phyloP scores from a whole-genome alignment of 2,888 invertebrate genomes.

The Priocnemis perturbator region DNA sequence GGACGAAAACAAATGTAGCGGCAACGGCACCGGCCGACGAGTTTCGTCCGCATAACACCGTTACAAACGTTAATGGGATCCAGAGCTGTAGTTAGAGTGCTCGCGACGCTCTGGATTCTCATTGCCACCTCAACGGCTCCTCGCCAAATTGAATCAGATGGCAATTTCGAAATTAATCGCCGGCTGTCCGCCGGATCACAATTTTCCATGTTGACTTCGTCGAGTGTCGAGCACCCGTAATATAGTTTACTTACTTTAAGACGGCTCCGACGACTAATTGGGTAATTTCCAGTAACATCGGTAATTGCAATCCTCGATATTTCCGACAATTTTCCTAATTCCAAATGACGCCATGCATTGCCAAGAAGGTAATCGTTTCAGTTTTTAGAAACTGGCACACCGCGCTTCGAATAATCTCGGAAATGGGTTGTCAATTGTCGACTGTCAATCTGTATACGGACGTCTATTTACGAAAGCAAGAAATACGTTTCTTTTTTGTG shows the following conservation, averaged over 20 bases:
- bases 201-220: conserved; percentile 8
- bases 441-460: no score
- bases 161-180: conserved; percentile 59
- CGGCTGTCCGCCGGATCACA: conserved; percentile 30
- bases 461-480: no score
- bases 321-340: no score
- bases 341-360: no score
- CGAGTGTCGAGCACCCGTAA: neutral
- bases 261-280: no score
- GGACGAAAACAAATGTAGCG: conserved; percentile 56
- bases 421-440: no score
- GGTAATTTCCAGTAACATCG: no score
- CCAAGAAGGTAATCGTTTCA: no score
- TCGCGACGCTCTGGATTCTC: conserved; percentile 30
- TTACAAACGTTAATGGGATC: conserved; percentile 52
- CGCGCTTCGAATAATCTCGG: no score
- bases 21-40: conserved; percentile 35
- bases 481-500: no score
- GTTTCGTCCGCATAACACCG: conserved; percentile 43
- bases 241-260: neutral
- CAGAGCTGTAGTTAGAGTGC: conserved; percentile 41
- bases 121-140: conserved; percentile 42
- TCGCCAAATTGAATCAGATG: conserved; percentile 55
- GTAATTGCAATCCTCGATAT: no score
- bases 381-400: no score